Percentiles rank a stretch among this genome's conserved stretches.
Evolutionary conservation across 2,113 vertebrate species (phyloP).

Genomic region (Irena cyanogastra): DNA sequence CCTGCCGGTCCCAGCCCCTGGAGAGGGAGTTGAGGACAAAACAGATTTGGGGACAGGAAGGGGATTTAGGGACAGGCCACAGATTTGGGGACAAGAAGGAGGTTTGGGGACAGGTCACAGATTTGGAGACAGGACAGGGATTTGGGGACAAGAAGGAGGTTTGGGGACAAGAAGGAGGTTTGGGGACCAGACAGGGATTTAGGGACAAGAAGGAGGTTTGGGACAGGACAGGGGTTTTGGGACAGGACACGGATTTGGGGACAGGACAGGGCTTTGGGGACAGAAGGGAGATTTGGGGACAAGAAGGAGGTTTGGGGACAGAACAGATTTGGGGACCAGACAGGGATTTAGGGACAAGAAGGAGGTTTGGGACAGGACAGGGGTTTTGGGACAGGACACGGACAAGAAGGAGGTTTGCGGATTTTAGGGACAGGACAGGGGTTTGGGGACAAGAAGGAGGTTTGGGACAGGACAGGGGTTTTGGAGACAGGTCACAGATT

Average conservation of each 20-base stretch:
- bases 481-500: not conserved
- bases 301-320: no score
- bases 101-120: not conserved
- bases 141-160: no score
- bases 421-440: not conserved
- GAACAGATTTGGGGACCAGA: not conserved
- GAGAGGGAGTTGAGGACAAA: not conserved
- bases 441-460: not conserved
- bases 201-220: not conserved
- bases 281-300: no score
- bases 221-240: no score
- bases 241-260: not conserved
- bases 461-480: not conserved
- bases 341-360: fast-evolving
- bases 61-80: no score
- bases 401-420: no score
- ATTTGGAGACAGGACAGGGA: no score
- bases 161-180: not conserved
- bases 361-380: not conserved
- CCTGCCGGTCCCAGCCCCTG: not conserved
- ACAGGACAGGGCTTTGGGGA: not conserved
- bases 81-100: not conserved
- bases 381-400: not conserved
- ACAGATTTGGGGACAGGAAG: not conserved
- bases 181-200: not conserved